phyloP scores from a whole-genome alignment of 2,888 invertebrate species.

The Drosophila ezoana region DNA sequence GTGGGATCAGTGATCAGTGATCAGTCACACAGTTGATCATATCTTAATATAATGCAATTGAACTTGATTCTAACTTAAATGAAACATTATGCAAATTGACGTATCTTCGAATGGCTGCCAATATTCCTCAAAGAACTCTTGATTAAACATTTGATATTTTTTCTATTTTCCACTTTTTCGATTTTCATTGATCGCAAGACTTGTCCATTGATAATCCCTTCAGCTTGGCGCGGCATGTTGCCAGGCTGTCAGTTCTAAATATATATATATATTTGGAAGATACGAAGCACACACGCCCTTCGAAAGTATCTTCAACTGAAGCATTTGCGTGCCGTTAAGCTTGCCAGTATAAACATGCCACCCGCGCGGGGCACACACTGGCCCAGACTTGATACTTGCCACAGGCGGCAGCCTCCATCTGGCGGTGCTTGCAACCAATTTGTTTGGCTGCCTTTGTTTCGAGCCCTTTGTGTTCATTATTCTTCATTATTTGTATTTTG shows the following conservation, averaged over 20 bases:
- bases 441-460: conserved; percentile 15
- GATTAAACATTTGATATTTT: background rate
- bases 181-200: conserved; percentile 14
- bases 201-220: conserved; percentile 35
- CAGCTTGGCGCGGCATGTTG: conserved; percentile 22
- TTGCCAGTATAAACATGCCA: conserved; percentile 42
- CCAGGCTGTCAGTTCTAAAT: conserved; percentile 35
- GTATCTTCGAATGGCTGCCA: background rate
- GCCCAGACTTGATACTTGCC: background rate
- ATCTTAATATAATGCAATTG: no score
- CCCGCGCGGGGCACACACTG: background rate
- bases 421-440: conserved; percentile 22
- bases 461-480: conserved; percentile 57
- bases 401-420: conserved; percentile 39
- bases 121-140: background rate
- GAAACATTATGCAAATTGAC: no score
- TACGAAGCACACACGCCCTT: background rate
- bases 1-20: no score
- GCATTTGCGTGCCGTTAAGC: conserved; percentile 39
- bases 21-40: no score
- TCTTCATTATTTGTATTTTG: conserved; percentile 58
- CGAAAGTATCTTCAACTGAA: conserved; percentile 25
- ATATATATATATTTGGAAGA: conserved; percentile 19
- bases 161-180: conserved; percentile 3
- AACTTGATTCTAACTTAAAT: no score